These are phyloP conservation scores for Andrena chrysosceles DNA, from an alignment of 2,888 invertebrate genomes.

Conservation along the genomic window DNA sequence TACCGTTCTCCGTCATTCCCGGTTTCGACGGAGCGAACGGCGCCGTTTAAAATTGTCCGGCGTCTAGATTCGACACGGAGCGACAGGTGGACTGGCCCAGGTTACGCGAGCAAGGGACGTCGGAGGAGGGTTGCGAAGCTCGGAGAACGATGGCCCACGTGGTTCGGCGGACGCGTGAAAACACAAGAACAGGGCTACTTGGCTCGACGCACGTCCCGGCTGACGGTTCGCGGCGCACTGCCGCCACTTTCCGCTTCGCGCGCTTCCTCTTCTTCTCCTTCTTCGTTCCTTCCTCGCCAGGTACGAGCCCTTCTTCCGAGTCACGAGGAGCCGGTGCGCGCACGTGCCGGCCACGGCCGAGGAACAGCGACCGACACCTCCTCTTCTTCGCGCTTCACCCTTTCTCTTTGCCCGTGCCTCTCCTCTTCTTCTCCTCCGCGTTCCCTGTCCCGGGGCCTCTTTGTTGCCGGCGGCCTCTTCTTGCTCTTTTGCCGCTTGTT, in stretches of 20 bases:
- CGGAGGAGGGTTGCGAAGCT: neutral
- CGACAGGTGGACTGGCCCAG: neutral
- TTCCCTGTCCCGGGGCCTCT: slow-evolving; percentile 37
- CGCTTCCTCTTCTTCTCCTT: slow-evolving; percentile 70
- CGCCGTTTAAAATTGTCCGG: neutral
- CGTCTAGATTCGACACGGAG: neutral
- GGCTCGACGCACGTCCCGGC: slow-evolving; percentile 73
- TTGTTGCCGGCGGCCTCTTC: slow-evolving; percentile 50
- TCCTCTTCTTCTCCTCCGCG: slow-evolving; percentile 13
- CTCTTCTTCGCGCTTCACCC: slow-evolving; percentile 68
- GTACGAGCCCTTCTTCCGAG: slow-evolving; percentile 65
- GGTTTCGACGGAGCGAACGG: neutral
- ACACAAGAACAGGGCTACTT: slow-evolving; percentile 51
- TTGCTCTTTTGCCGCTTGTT: slow-evolving; percentile 61
- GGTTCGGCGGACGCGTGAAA: slow-evolving; percentile 60
- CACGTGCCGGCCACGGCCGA: slow-evolving; percentile 71
- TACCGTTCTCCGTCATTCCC: slow-evolving; percentile 18
- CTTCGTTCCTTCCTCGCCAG: slow-evolving; percentile 65
- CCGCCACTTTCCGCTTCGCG: slow-evolving; percentile 73
- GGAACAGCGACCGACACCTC: slow-evolving; percentile 69
- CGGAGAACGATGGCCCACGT: slow-evolving; percentile 58
- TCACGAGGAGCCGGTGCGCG: slow-evolving; percentile 72
- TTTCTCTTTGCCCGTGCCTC: slow-evolving; percentile 26
- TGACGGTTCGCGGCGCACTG: slow-evolving; percentile 79
- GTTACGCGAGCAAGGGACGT: neutral